Evolutionary conservation across 2,888 invertebrate species (phyloP), one percentile per base, ranked within the genome.

Genomic region (Diarsia dahlii): DNA sequence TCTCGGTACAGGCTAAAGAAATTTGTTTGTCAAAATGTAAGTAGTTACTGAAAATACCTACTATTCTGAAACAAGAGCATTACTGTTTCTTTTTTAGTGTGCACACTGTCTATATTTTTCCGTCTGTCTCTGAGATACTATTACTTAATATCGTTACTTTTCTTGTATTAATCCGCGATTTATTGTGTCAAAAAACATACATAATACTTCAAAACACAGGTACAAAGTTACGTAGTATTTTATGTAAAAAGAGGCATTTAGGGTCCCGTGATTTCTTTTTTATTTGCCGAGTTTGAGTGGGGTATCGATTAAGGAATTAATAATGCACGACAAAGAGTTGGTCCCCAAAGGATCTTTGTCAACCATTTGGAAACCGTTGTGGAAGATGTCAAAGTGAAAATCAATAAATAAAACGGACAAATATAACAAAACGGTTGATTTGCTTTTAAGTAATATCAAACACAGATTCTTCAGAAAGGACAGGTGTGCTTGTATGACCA

Each of bases 251-350:
- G 0, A 15, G 0, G 28, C 0, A 54, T 34, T 60, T 12, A 20
- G 8, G 39, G 9, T 58, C 8, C 34, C 15, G 6, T 74, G 34
- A 58, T 74, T 74, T 64, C 0, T 34, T 74, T 63, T 62, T 34
- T 54, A 23, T 54, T 75, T 65, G 3, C 10, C 12, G 50, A 39
- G 8, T 39, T 39, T 56, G 52, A 58, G 34, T 74, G 15, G 34
- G 20, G 58, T 81, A 52, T 64, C 81, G 45, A 50, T 64, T 46
- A 74, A 23, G 20, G 18, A 46, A 52, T 81, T 64, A 81, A 64
- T 81, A 77, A 81, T 74, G 28, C 81, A 77, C 23, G 23, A 58
- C 45, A 64, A 56, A 64, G 63, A 81, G 56, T 81, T 73, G 5
- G 12, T 50, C 81, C 54, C 39, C n/a, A 9, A 80, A 28, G 56